phyloP scores from a whole-genome alignment of 2,888 invertebrate species.

The Napeogenes inachia region DNA sequence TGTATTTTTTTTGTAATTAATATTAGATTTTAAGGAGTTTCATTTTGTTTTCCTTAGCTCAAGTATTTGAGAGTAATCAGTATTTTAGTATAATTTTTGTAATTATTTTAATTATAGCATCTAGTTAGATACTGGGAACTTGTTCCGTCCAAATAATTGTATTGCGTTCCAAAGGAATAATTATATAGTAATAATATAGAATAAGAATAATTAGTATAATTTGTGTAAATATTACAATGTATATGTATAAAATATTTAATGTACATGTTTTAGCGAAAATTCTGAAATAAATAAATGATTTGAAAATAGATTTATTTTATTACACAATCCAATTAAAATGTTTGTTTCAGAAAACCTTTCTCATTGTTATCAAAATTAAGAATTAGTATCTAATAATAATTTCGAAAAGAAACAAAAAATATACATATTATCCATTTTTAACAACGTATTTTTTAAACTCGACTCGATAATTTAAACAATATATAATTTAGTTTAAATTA shows the following conservation, averaged over 20 bases:
- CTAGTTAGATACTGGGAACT: constrained; percentile 33
- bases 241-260: constrained; percentile 4
- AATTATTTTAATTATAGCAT: constrained; percentile 27
- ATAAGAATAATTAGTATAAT: constrained; percentile 14
- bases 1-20: background rate
- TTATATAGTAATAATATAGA: constrained; percentile 32
- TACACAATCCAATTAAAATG: background rate
- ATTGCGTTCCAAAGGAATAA: constrained; percentile 74
- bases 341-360: background rate
- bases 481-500: too few species aligned
- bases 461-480: too few species aligned
- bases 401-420: too few species aligned
- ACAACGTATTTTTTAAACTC: too few species aligned
- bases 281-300: background rate
- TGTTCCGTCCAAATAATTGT: constrained; percentile 66
- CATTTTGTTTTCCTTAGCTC: background rate
- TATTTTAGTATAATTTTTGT: constrained; percentile 39
- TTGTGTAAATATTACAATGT: constrained; percentile 26
- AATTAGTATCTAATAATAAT: too few species aligned
- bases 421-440: too few species aligned
- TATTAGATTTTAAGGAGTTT: background rate
- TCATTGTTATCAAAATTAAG: too few species aligned
- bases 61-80: constrained; percentile 34
- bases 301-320: background rate
- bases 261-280: background rate